Percentiles rank a stretch among this genome's conserved stretches.
phyloP scores from a whole-genome alignment of 1,140 invertebrate species.

The Ceratosolen solmsi region DNA sequence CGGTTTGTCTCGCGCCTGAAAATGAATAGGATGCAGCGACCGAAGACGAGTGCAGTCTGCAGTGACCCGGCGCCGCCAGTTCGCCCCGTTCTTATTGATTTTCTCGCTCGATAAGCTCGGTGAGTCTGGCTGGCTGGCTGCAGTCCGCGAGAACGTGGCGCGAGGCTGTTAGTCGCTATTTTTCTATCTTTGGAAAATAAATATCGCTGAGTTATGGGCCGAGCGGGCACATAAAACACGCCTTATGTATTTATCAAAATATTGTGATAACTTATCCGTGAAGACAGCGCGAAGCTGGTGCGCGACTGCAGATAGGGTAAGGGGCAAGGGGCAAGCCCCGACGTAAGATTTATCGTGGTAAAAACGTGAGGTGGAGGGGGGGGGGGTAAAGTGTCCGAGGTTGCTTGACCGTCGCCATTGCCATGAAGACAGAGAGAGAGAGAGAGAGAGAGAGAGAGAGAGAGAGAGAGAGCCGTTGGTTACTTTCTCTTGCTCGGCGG shows the following conservation, averaged over 20 bases:
- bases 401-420: conserved; percentile 2
- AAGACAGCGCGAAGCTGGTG: conserved; percentile 32
- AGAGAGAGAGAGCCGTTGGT: too few relatives aligned
- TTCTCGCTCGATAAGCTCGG: conserved; percentile 58
- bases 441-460: too few relatives aligned
- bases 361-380: not conserved
- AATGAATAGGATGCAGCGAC: too few relatives aligned
- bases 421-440: not conserved
- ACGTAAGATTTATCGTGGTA: conserved; percentile 42
- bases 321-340: too few relatives aligned
- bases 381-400: not conserved
- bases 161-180: conserved; percentile 61
- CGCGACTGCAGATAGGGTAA: not conserved
- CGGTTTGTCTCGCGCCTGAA: too few relatives aligned
- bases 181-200: conserved; percentile 69
- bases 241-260: conserved; percentile 73
- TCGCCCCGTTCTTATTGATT: conserved; percentile 57
- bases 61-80: not conserved
- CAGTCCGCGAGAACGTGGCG: not conserved
- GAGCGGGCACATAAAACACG: conserved; percentile 64
- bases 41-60: too few relatives aligned
- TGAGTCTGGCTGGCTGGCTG: conserved; percentile 50
- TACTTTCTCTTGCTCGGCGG: not conserved
- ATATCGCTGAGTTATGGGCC: conserved; percentile 66
- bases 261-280: conserved; percentile 65